Evolutionary conservation across 2,113 vertebrate species (phyloP).

Genomic region (Laticauda laticaudata): DNA sequence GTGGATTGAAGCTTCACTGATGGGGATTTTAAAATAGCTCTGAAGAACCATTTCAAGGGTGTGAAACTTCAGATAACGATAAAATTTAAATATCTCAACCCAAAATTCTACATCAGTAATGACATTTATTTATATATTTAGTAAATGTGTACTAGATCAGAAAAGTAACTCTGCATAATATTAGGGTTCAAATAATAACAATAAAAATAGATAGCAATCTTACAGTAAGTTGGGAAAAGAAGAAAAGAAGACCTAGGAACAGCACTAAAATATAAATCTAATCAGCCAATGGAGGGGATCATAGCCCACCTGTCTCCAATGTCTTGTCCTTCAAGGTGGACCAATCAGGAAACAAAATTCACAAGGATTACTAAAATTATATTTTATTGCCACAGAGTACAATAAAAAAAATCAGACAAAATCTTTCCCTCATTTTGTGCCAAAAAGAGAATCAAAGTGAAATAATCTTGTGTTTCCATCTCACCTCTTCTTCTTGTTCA

Average conservation of each 20-base stretch:
- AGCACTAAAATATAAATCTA: not conserved
- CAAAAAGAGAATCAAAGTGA: not conserved
- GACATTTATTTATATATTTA: not conserved
- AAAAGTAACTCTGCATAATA: not conserved
- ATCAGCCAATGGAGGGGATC: not conserved
- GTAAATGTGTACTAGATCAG: not conserved
- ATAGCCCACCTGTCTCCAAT: not conserved
- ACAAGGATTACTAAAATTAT: not conserved
- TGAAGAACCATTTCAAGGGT: not conserved
- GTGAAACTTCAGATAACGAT: not conserved
- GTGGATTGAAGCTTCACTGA: not conserved
- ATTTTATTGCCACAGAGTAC: not conserved
- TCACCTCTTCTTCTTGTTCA: not conserved
- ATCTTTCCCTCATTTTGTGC: not conserved
- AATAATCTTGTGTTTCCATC: not conserved
- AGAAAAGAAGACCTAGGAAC: not conserved
- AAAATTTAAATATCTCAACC: not conserved
- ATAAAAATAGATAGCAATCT: not conserved
- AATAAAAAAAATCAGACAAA: not conserved
- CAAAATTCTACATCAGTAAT: not conserved
- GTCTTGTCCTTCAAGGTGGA: not conserved
- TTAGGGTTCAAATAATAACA: not conserved
- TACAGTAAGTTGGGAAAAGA: not conserved
- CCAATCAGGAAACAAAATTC: not conserved
- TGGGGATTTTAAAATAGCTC: not conserved